Evolutionary conservation across 35 echinoderm and acorn worm species (phyloP), one percentile per base, ranked within the genome.

Genomic region (Heliocidaris erythrogramma): DNA sequence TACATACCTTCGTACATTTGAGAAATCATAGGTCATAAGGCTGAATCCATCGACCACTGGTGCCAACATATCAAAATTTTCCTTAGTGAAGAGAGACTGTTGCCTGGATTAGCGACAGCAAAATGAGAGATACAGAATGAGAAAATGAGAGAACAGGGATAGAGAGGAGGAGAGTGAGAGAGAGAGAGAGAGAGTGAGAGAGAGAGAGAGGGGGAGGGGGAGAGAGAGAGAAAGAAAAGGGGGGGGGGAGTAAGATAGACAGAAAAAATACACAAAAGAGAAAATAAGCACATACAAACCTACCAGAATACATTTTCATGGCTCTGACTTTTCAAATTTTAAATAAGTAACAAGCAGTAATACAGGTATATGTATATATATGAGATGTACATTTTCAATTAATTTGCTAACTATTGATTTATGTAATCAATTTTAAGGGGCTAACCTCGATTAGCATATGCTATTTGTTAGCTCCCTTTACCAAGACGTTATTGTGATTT

Each of bases 1-100:
- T 42, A 69, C 60, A 21, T 69, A 97, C 97, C 95, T 92, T 94
- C 95, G 94, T 59, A 91, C 90, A 49, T 94, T 97, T 42, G 98
- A 96, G 60, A 93, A 99, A 78, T 99, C 98, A 85, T 99, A 99
- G 8, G 98, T 99, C 97, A 97, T 97, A 11, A 99, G 78, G 95
- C 98, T 99, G 52, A 99, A 99, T 11, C 93, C 98, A 97, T 99
- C 98, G 0, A 97, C 98, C 13, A 96, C 94, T 48, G 96, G 90
- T 85, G 96, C 91, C 48, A 99, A 87, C 47, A 96, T 96, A 30
- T 97, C 94, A 95, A 99, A 99, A 53, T 99, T 97, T 90, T 95
- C 94, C 17, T 85, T 92, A 47, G 30, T 78, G 85, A 99, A 99
- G 48, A 99, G 95, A 86, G 94, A 95, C 17, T 65, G 18, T 30